Base-by-base conservation (phyloP, 2,113 vertebrate species). In the Halichoerus grypus region DNA sequence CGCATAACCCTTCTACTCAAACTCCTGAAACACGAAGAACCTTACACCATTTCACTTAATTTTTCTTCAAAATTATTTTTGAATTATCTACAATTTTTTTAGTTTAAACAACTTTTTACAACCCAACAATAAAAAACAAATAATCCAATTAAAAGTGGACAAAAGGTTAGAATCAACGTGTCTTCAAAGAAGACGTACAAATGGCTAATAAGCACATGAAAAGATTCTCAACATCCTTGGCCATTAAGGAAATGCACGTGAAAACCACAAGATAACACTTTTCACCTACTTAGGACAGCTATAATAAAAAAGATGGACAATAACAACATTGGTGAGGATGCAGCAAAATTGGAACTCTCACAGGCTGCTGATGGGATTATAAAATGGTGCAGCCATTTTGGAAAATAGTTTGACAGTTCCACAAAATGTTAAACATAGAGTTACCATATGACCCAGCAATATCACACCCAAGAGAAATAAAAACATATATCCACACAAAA, bases 361-460 rank as follows among this genome's bases (percentile, higher is more conserved):
- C 1, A 87, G 21, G 7, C 36, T 59, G 67, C 28, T 87, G 26
- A 5, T 76, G 11, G n/a, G 6, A 21, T 39, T 79, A 59, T 39
- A 84, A 88, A 97, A 59, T 69, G 49, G 28, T 69, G 15, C 33
- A 91, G 10, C 49, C 90, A 46, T 57, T 93, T 93, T 82, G 21
- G 31, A 72, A 93, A 79, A 87, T 11, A 93, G 59, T 57, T 53
- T 91, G 85, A 31, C 0, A 57, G 59, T 83, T 91, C 53, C 12
- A 91, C 7, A 91, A 90, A 93, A 91, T 59, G 28, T 83, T 96
- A 88, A 91, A 93, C 14, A 79, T 80, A 76, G 7, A 94, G 57
- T 67, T 85, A 85, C 46, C 24, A 65, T 12, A 79, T 51, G 24
- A 92, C 28, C 26, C 67, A 93, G 46, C n/a, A 84, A n/a, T 79